Percentiles rank a stretch among this genome's conserved stretches.
Conservation (phyloP, 1,140 invertebrate genomes). For the Caenorhabditis tropicalis region DNA sequence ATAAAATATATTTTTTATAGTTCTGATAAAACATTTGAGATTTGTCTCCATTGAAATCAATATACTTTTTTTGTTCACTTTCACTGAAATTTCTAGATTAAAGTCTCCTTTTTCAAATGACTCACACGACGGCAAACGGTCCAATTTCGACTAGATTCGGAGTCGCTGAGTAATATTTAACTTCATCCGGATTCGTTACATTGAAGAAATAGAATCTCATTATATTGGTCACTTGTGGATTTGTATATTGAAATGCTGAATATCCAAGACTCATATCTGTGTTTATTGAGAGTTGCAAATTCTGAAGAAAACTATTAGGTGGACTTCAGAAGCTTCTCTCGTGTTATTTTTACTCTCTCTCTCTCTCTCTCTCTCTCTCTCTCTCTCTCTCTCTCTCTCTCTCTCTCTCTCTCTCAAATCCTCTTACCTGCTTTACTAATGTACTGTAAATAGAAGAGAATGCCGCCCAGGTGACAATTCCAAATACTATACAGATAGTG, state of each 20-base stretch:
- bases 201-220: conserved; percentile 59
- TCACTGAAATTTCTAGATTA: conserved; percentile 21
- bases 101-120: not conserved
- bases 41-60: conserved; percentile 24
- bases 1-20: conserved; percentile 46
- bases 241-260: conserved; percentile 31
- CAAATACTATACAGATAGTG: conserved; percentile 13
- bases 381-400: no score
- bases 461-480: conserved; percentile 30
- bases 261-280: conserved; percentile 6
- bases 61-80: conserved; percentile 48
- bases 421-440: not conserved
- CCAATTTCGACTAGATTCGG: conserved; percentile 49
- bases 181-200: conserved; percentile 56
- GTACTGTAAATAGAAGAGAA: conserved; percentile 40
- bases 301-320: not conserved
- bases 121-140: conserved; percentile 47
- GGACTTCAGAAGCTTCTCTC: not conserved
- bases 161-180: conserved; percentile 49
- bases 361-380: no score
- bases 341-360: not conserved
- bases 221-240: conserved; percentile 38
- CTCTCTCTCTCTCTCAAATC: no score
- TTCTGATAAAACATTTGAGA: conserved; percentile 53
- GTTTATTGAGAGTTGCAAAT: conserved; percentile 3